Conservation (phyloP, 2,797 vertebrate species). For the Trichosurus vulpecula region DNA sequence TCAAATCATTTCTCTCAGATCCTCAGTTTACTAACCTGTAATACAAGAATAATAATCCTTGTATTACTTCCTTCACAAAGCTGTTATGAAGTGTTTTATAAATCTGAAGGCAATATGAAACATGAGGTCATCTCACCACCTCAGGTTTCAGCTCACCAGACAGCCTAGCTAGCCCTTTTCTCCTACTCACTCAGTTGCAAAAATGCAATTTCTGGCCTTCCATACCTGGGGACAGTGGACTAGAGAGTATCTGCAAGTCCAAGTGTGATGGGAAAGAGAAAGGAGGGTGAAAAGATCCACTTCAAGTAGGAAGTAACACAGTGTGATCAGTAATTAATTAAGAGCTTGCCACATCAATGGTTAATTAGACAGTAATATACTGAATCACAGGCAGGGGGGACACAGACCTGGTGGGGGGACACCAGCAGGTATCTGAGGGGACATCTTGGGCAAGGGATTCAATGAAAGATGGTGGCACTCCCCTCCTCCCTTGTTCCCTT, state of each 20-base stretch:
- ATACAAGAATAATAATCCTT: not conserved
- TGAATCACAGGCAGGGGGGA: constrained; percentile 63
- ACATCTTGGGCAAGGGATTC: not conserved
- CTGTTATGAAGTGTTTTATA: not conserved
- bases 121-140: not conserved
- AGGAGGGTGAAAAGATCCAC: not conserved
- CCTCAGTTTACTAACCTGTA: not conserved
- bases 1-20: not conserved
- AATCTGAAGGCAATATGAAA: not conserved
- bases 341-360: constrained; percentile 64
- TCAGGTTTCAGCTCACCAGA: not conserved
- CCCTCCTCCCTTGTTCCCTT: not conserved
- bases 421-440: not conserved
- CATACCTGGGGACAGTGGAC: not conserved
- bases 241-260: not conserved
- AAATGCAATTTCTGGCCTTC: not conserved
- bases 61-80: not conserved
- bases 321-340: constrained; percentile 70
- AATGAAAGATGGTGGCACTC: not conserved
- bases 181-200: not conserved
- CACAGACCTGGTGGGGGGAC: not conserved
- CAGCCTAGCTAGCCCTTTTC: not conserved
- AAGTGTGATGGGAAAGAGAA: not conserved
- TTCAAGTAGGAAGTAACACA: constrained; percentile 56
- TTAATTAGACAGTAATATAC: constrained; percentile 76